Evolutionary conservation across 92 coral and sea anemone genomes (phyloP).

Genomic region (Meandrina meandrites): DNA sequence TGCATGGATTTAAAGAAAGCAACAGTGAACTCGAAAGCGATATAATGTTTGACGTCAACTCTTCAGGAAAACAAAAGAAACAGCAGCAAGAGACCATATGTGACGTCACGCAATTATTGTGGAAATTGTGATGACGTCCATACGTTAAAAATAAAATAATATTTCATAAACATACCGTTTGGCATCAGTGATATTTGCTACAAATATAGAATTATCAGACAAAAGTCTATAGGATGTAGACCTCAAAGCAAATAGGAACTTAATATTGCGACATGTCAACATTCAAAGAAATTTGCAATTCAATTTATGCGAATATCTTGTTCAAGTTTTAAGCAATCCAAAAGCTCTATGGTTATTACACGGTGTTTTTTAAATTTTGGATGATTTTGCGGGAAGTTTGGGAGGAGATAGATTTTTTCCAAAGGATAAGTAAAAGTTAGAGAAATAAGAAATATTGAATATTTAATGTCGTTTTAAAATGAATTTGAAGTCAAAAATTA

Average conservation of each 20-base stretch:
- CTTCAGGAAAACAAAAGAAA: neutral
- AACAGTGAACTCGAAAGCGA: neutral
- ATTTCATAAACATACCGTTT: neutral
- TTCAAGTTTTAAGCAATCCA: too few species aligned
- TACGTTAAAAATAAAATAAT: neutral
- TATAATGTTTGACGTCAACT: neutral
- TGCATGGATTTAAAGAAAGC: neutral
- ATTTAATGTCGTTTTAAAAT: too few species aligned
- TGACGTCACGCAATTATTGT: neutral
- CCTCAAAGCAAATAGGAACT: neutral
- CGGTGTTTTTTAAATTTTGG: too few species aligned
- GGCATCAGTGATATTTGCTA: neutral
- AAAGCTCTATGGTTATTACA: too few species aligned
- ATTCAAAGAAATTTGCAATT: too few species aligned
- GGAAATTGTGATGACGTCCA: neutral
- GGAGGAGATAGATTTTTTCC: too few species aligned
- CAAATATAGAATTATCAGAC: neutral
- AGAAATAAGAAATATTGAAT: too few species aligned
- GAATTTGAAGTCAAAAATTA: too few species aligned
- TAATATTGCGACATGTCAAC: neutral
- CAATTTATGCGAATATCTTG: too few species aligned
- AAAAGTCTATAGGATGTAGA: neutral
- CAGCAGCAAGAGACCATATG: neutral
- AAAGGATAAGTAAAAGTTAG: too few species aligned
- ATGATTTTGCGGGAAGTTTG: too few species aligned